These are phyloP conservation scores for Nyctalus aviator DNA, from an alignment of 2,797 vertebrate species.

Conservation along the genomic window DNA sequence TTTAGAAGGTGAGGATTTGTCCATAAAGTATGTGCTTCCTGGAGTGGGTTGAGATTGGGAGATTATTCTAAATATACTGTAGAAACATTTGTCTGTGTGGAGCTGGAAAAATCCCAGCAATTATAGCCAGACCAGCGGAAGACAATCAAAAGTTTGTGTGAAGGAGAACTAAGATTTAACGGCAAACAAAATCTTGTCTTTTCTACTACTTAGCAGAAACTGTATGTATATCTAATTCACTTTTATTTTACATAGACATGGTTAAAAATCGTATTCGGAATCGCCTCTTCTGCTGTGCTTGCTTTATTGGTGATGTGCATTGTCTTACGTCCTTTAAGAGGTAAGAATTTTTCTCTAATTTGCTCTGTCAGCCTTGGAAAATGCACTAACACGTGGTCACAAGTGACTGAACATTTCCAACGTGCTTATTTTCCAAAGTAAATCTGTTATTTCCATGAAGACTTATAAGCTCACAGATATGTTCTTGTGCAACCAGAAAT, in stretches of 20 bases:
- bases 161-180: constrained; percentile 71
- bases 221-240: constrained; percentile 73
- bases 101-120: constrained; percentile 75
- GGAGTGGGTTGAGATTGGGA: constrained; percentile 73
- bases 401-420: constrained; percentile 70
- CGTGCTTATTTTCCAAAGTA: constrained; percentile 71
- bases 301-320: constrained; percentile 86
- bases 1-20: constrained; percentile 71
- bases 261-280: constrained; percentile 88
- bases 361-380: constrained; percentile 70
- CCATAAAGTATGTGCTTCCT: constrained; percentile 74
- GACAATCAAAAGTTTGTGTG: constrained; percentile 70
- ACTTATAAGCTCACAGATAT: constrained; percentile 70
- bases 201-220: constrained; percentile 51
- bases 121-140: constrained; percentile 74
- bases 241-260: constrained; percentile 86
- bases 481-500: constrained; percentile 80
- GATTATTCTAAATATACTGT: constrained; percentile 73
- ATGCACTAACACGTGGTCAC: constrained; percentile 49
- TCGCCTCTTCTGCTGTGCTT: constrained; percentile 84
- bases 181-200: constrained; percentile 65
- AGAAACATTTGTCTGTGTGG: constrained; percentile 74
- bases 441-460: constrained; percentile 76
- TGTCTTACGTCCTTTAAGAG: constrained; percentile 87
- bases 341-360: constrained; percentile 86